Evolutionary conservation across 2,888 invertebrate genomes (phyloP).

Genomic region (Agrotis puta): DNA sequence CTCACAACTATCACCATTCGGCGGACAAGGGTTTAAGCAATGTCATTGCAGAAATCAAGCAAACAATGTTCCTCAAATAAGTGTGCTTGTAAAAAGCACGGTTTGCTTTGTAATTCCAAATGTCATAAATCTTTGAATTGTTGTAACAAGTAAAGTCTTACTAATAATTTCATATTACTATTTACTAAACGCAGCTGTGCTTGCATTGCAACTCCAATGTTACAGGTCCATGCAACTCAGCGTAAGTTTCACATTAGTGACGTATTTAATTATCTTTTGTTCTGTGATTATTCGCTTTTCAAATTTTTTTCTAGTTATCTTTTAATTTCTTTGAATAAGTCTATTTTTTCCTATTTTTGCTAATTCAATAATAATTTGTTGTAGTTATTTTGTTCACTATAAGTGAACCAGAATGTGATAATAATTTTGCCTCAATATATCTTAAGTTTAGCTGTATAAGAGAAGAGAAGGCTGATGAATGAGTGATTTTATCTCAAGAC

Average conservation of each 20-base stretch:
- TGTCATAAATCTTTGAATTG: slow-evolving; percentile 34
- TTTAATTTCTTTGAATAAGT: slow-evolving; percentile 29
- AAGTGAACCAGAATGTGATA: slow-evolving; percentile 30
- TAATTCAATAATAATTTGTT: slow-evolving; percentile 35
- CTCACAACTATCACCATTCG: slow-evolving; percentile 24
- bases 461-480: slow-evolving; percentile 33
- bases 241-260: slow-evolving; percentile 34
- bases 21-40: slow-evolving; percentile 32
- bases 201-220: slow-evolving; percentile 35
- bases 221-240: slow-evolving; percentile 33
- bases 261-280: slow-evolving; percentile 34
- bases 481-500: slow-evolving; percentile 38
- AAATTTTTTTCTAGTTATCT: slow-evolving; percentile 21
- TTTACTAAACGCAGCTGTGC: slow-evolving; percentile 35
- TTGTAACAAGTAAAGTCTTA: slow-evolving; percentile 13
- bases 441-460: slow-evolving; percentile 30
- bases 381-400: slow-evolving; percentile 37
- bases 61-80: slow-evolving; percentile 34
- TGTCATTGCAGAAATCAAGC: slow-evolving; percentile 27
- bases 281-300: slow-evolving; percentile 21
- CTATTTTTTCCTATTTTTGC: slow-evolving; percentile 32
- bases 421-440: slow-evolving; percentile 31
- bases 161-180: slow-evolving; percentile 27
- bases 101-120: slow-evolving; percentile 37
- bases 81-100: slow-evolving; percentile 38